Base-by-base conservation (phyloP, 2,797 vertebrate genomes). In the Nothura maculosa region DNA sequence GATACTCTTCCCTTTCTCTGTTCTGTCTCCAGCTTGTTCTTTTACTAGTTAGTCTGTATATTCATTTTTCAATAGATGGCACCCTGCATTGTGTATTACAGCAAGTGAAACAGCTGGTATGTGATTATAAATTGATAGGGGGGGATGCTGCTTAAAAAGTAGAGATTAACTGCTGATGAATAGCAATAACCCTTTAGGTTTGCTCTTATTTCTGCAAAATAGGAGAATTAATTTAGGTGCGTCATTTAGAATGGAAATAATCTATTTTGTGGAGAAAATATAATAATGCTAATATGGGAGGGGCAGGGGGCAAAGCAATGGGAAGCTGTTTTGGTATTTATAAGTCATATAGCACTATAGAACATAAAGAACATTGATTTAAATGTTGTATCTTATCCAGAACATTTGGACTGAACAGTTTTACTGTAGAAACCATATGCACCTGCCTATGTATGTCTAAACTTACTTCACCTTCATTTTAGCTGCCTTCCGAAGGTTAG, bases 61-160 rank as follows among this genome's bases (percentile, higher is more conserved):
- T 97, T 97, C 96, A 73, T 97, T 97, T 97, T 97, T 98, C 98
- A 98, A 97, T 98, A 98, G 98, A 97, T 98, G 98, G 98, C 98
- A 98, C 97, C 96, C 98, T 98, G 97, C 97, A 97, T 98, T 98
- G 97, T 97, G 68, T 95, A 96, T 93, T 97, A 90, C 95, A 96
- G 97, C 96, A 97, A 98, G 93, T 90, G 96, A 98, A 97, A 98
- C 97, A 98, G 97, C 98, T 98, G 98, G 96, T 97, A 96, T 97
- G 96, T 96, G 95, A 97, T 98, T 97, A 97, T 95, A 98, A 97
- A 97, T 97, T 98, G 92, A 96, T 96, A 81, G 94, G 89, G 92
- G 97, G 97, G 87, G 92, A 92, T 95, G 90, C 92, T 96, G 94
- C 93, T 97, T 98, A 63, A 97, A 98, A 97, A 97, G 92, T 97